Base-by-base conservation (phyloP, 2,797 vertebrate species). In the Oceanodroma leucorhoa region DNA sequence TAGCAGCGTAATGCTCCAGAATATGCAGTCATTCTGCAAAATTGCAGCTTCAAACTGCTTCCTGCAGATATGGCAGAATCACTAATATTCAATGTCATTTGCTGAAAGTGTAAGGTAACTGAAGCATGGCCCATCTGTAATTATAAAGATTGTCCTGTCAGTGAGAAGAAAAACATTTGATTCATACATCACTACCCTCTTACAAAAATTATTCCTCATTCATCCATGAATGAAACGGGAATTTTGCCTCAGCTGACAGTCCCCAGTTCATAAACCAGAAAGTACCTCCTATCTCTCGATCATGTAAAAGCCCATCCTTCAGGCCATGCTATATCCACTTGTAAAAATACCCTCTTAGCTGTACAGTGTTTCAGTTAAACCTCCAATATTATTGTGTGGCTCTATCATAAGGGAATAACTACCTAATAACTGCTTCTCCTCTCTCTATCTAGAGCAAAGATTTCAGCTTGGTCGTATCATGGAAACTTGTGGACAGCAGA, bases 11-110 rank as follows among this genome's bases (percentile, higher is more conserved):
- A 94, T 53, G 36, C 62, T 76, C 70, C 41, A 58, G 61, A 81
- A 79, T 19, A 71, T 12, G 26, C 50, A 83, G 65, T 41, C 53
- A 30, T 71, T 95, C 61, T 89, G 83, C 46, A 77, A 77, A 97
- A 94, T 61, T 87, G 58, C 72, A 96, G 50, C 84, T 92, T 87
- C 15, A 11, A 96, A 92, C 55, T 8, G 17, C 64, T 94, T 92
- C 46, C 91, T 92, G 90, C 67, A 91, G 73, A 87, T 65, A 38
- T 1, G 3, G 75, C 72, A 87, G 91, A 85, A 96, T 95, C 79
- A 50, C 91, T 89, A 89, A 94, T 83, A 95, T 91, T 95, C 78
- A 81, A 14, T 62, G 55, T 82, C 90, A 89, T 93, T 95, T 96
- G 86, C 26, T 89, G 82, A 87, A 94, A 95, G 91, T n/a, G 24